Evolutionary conservation across 2,113 vertebrate genomes (phyloP).

Genomic region (Alligator mississippiensis): DNA sequence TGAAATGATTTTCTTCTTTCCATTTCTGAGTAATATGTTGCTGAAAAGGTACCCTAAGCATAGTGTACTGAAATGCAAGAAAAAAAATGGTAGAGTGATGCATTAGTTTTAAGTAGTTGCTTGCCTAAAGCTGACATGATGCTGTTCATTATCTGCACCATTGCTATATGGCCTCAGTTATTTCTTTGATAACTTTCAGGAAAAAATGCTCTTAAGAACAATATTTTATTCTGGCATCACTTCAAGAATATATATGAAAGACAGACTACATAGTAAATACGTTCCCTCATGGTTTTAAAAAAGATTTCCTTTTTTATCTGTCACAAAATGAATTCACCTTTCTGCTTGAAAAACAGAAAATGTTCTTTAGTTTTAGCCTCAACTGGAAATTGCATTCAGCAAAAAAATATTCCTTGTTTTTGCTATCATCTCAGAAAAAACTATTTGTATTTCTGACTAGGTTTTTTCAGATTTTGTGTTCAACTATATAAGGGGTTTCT

Average conservation of each 20-base stretch:
- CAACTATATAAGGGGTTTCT: background rate
- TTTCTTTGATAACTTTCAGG: conserved; percentile 19
- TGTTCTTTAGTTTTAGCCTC: background rate
- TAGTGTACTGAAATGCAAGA: background rate
- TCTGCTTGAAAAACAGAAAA: background rate
- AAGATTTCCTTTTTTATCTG: background rate
- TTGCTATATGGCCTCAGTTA: background rate
- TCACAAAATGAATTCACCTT: background rate
- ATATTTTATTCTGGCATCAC: background rate
- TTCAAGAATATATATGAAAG: conserved; percentile 5
- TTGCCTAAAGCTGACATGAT: background rate
- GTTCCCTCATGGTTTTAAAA: background rate
- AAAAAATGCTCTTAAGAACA: conserved; percentile 6
- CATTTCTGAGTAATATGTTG: background rate
- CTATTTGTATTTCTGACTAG: background rate
- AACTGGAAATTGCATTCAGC: background rate
- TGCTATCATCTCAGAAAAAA: background rate
- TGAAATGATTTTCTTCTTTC: accelerated
- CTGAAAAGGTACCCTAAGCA: background rate
- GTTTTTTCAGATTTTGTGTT: background rate
- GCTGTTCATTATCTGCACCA: background rate
- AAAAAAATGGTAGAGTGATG: background rate
- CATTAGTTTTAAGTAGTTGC: conserved; percentile 1
- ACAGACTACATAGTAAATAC: background rate
- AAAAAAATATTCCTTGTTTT: background rate